Percentiles rank a stretch among this genome's conserved stretches.
These are phyloP conservation scores for Brachyopa scutellaris DNA, from an alignment of 2,888 invertebrate genomes.

Conservation along the genomic window DNA sequence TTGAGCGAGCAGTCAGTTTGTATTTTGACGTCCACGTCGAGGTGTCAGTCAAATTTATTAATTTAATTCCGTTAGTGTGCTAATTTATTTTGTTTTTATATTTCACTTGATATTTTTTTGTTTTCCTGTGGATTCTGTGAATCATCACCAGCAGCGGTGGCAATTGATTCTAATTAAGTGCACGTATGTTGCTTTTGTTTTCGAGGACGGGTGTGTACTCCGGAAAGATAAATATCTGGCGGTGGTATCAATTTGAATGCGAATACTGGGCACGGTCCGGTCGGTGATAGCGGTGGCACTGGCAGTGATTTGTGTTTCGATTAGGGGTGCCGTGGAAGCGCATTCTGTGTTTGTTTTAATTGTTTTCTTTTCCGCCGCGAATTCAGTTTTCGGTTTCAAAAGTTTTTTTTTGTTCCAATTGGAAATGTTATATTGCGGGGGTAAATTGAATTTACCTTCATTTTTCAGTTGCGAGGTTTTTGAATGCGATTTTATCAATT, in stretches of 20 bases:
- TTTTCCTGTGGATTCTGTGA: background rate
- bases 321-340: background rate
- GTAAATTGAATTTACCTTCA: too few relatives aligned
- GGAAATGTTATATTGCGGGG: too few relatives aligned
- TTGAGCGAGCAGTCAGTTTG: slow-evolving; percentile 26
- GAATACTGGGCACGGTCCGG: background rate
- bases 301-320: background rate
- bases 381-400: too few relatives aligned
- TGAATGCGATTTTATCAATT: too few relatives aligned
- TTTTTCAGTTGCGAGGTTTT: too few relatives aligned
- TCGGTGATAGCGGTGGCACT: too few relatives aligned
- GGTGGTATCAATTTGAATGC: slow-evolving; percentile 32
- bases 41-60: slow-evolving; percentile 37
- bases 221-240: slow-evolving; percentile 41
- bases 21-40: slow-evolving; percentile 37
- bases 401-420: too few relatives aligned
- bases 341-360: too few relatives aligned
- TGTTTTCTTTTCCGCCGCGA: too few relatives aligned
- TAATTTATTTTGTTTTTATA: background rate
- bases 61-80: slow-evolving; percentile 28
- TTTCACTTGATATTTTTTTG: background rate
- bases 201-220: slow-evolving; percentile 17
- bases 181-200: slow-evolving; percentile 7
- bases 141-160: background rate
- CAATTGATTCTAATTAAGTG: slow-evolving; percentile 57